Evolutionary conservation across 2,113 vertebrate genomes (phyloP), one percentile per base, ranked within the genome.

Genomic region (Ctenodactylus gundi): DNA sequence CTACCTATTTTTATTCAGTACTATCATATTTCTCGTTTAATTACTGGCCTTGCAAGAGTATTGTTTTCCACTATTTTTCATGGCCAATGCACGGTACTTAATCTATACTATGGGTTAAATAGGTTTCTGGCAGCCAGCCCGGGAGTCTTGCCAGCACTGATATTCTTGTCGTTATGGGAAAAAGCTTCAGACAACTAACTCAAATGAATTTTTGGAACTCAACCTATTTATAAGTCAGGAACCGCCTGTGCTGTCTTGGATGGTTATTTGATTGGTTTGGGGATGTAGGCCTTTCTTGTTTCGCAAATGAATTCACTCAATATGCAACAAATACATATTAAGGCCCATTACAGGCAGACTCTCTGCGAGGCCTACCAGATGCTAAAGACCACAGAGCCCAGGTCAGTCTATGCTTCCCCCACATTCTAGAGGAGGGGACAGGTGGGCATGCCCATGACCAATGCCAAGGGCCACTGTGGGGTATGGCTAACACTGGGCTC

Each of bases 1-100:
- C 89, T 46, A 93, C 46, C 81, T 92, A 73, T 92, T 96, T 93
- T 88, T 91, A 94, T 77, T 84, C 72, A 94, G 29, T 90, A 46
- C 62, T 88, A 88, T 94, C 88, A 94, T 86, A 93, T 95, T 96
- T 94, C 94, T 92, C 68, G 86, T 92, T 87, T 96, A 97, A 97
- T 95, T 96, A 94, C 93, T 94, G 94, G 85, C 34, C 78, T 96
- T 92, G 91, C 88, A 85, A 81, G 67, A 82, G 62, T 92, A 95
- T 95, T 95, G 94, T 94, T 97, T 94, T 95, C 94, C 87, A 89
- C 78, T 88, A 88, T 94, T 96, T 97, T 93, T 96, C 96, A 92
- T 64, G 77, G 94, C 93, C 90, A 95, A 93, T 82, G 85, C 93
- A 90, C 88, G 93, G 89, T 81, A 84, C 72, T 97, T 95, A 95